Percentiles rank a stretch among this genome's conserved stretches.
Conservation (phyloP, 2,888 invertebrate genomes). For the Zeuzera pyrina region DNA sequence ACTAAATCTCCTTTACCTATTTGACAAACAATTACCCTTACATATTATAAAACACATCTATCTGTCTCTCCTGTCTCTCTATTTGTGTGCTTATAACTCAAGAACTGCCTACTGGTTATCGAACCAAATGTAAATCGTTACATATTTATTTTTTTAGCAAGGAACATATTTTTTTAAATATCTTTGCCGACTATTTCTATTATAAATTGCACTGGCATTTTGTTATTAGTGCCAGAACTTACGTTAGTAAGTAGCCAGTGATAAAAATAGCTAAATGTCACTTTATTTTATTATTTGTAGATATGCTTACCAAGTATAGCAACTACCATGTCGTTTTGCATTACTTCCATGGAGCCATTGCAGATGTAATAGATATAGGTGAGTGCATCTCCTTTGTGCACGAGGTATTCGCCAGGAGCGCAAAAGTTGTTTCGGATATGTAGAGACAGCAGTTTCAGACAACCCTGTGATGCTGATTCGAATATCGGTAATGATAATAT, state of each 20-base stretch:
- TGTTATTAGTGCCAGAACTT: no score
- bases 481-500: constrained; percentile 95
- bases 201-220: no score
- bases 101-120: no score
- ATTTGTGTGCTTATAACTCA: no score
- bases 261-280: no score
- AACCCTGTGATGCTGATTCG: constrained; percentile 95
- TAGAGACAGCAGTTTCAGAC: constrained; percentile 90
- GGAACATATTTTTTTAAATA: no score
- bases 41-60: neutral
- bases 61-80: no score
- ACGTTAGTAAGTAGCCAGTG: no score
- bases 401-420: constrained; percentile 95
- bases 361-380: constrained; percentile 96
- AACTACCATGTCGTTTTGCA: constrained; percentile 96
- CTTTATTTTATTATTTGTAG: no score
- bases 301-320: constrained; percentile 94
- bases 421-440: constrained; percentile 96
- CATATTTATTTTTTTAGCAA: no score
- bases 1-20: constrained; percentile 96
- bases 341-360: constrained; percentile 98
- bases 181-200: no score
- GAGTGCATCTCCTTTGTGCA: constrained; percentile 95
- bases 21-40: constrained; percentile 17
- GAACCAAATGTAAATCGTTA: no score